A percentile compares a stretch with the other conserved stretches of the same genome.
phyloP scores from a whole-genome alignment of 2,888 invertebrate genomes.

The Rhodophaea formosa region DNA sequence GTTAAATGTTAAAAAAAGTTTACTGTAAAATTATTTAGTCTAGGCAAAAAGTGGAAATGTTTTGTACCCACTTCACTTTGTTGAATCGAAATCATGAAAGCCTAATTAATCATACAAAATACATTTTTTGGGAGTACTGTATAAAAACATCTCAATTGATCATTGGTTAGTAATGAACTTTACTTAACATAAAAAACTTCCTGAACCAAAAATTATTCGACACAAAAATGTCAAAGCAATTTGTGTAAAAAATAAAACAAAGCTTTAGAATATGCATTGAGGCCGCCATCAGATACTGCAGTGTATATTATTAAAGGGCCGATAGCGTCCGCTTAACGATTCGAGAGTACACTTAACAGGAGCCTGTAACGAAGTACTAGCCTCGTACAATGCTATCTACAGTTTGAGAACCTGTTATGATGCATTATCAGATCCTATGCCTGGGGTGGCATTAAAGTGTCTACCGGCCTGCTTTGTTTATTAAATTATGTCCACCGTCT shows the following conservation, averaged over 20 bases:
- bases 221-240: constrained; percentile 19
- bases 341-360: constrained; percentile 63
- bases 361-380: constrained; percentile 75
- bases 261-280: constrained; percentile 18
- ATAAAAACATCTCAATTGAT: too few species aligned
- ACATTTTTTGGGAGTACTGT: too few species aligned
- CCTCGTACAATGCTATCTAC: constrained; percentile 77
- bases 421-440: constrained; percentile 76
- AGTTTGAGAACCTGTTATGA: constrained; percentile 74
- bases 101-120: too few species aligned
- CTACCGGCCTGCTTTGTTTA: constrained; percentile 76
- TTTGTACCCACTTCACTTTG: too few species aligned
- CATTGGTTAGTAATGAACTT: too few species aligned
- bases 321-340: constrained; percentile 47
- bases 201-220: constrained; percentile 4
- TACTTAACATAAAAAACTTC: neutral
- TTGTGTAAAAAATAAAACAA: constrained; percentile 16
- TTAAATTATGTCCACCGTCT: constrained; percentile 78
- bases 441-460: constrained; percentile 76
- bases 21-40: too few species aligned
- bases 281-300: constrained; percentile 13
- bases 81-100: too few species aligned
- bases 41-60: too few species aligned
- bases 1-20: too few species aligned
- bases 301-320: constrained; percentile 25